Evolutionary conservation across 1,140 invertebrate genomes (phyloP).

Genomic region (Plectus sambesii): DNA sequence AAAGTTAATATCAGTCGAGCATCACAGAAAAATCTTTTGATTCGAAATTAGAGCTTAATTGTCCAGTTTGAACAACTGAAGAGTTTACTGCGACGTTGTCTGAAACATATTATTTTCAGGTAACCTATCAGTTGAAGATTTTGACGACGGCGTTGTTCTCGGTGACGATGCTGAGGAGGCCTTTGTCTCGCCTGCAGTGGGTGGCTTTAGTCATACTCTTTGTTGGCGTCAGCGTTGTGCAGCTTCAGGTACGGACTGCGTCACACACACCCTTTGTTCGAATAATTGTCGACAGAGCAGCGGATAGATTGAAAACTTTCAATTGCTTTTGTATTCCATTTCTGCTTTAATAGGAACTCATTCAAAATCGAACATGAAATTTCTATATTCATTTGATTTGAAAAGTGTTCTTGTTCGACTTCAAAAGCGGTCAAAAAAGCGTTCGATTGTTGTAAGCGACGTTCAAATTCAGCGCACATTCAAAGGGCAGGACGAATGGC

Average conservation of each 20-base stretch:
- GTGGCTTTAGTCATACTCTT: conserved; percentile 69
- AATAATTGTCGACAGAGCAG: not conserved
- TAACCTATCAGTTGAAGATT: conserved; percentile 97
- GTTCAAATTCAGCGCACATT: no score
- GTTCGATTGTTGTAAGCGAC: no score
- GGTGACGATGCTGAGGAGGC: conserved; percentile 70
- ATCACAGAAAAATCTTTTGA: not conserved
- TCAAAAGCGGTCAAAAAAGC: no score
- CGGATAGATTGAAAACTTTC: conserved; percentile 47
- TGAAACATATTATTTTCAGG: no score
- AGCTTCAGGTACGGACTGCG: conserved; percentile 52
- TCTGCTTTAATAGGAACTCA: no score
- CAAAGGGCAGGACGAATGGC: no score
- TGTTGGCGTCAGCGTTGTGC: conserved; percentile 75
- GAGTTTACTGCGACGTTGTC: not conserved
- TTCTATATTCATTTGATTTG: no score
- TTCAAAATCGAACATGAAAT: no score
- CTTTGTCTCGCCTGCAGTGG: conserved; percentile 72
- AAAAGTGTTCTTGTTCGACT: no score
- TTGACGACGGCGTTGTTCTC: conserved; percentile 95
- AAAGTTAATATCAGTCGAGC: not conserved
- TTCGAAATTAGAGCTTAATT: no score
- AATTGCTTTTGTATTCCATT: conserved; percentile 43
- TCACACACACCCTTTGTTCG: not conserved
- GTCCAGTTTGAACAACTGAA: conserved; percentile 11